Conservation (phyloP, 2,113 vertebrate genomes). For the Numida meleagris region DNA sequence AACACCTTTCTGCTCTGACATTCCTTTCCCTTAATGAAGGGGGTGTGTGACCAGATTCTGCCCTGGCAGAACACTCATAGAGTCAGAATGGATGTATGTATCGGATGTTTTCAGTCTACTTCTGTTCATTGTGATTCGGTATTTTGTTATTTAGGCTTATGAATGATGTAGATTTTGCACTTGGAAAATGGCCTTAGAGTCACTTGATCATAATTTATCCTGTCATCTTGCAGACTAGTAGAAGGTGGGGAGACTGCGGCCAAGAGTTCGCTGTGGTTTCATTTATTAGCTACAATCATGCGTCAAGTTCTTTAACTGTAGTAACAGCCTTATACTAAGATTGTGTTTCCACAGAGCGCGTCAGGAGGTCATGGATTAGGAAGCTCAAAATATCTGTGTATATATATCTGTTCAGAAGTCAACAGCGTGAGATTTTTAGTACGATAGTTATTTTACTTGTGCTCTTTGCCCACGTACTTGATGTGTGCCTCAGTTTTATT, state of each 20-base stretch:
- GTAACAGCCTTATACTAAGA: background rate
- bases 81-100: background rate
- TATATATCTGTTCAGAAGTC: background rate
- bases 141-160: background rate
- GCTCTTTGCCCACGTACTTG: background rate
- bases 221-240: background rate
- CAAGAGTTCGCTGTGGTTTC: background rate
- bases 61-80: background rate
- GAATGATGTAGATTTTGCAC: background rate
- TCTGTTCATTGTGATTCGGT: background rate
- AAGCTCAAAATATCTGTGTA: background rate
- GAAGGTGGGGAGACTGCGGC: background rate
- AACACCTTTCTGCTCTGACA: background rate
- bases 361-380: background rate
- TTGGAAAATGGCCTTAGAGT: background rate
- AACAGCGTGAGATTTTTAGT: background rate
- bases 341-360: background rate
- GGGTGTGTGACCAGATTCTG: background rate
- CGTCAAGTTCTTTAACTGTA: rapidly evolving
- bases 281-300: background rate
- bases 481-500: conserved; percentile 39
- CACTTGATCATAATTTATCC: background rate
- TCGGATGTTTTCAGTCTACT: background rate
- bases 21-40: background rate
- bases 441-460: background rate